Evolutionary conservation across 2,797 vertebrate genomes (phyloP).

Genomic region (Paratrypauchen microcephalus): DNA sequence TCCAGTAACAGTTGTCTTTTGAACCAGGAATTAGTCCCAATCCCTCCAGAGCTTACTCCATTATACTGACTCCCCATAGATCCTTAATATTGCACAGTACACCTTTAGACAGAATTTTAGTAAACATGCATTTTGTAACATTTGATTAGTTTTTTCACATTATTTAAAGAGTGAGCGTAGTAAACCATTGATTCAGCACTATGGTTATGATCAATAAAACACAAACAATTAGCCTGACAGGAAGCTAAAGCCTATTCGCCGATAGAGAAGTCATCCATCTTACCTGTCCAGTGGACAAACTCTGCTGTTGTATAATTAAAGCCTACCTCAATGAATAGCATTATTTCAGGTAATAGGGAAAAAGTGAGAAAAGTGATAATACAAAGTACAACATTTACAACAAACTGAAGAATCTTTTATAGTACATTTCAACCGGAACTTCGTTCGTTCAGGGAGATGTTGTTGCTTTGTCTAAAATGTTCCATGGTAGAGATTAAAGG

Average conservation of each 20-base stretch:
- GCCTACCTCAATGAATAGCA: constrained; percentile 12
- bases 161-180: constrained; percentile 7
- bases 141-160: not conserved
- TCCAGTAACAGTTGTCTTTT: not conserved
- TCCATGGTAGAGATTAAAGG: too few species aligned
- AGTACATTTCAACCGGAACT: not conserved
- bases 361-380: constrained; percentile 39
- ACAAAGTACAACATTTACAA: constrained; percentile 15
- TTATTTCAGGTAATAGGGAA: constrained; percentile 5
- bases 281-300: not conserved
- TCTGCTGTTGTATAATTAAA: constrained; percentile 16
- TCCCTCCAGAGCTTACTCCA: not conserved
- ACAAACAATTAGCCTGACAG: constrained; percentile 14
- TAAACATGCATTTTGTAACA: not conserved
- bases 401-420: not conserved
- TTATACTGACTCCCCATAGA: not conserved
- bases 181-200: constrained; percentile 8
- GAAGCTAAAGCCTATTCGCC: constrained; percentile 6
- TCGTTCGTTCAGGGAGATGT: too few species aligned
- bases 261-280: constrained; percentile 12
- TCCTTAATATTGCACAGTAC: not conserved
- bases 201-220: constrained; percentile 16
- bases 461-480: too few species aligned
- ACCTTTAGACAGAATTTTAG: not conserved
- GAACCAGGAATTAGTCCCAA: not conserved